A percentile compares a stretch with the other conserved stretches of the same genome.
These are phyloP conservation scores for Acanthococcus lagerstroemiae DNA, from an alignment of 2,888 invertebrate species.

Conservation along the genomic window DNA sequence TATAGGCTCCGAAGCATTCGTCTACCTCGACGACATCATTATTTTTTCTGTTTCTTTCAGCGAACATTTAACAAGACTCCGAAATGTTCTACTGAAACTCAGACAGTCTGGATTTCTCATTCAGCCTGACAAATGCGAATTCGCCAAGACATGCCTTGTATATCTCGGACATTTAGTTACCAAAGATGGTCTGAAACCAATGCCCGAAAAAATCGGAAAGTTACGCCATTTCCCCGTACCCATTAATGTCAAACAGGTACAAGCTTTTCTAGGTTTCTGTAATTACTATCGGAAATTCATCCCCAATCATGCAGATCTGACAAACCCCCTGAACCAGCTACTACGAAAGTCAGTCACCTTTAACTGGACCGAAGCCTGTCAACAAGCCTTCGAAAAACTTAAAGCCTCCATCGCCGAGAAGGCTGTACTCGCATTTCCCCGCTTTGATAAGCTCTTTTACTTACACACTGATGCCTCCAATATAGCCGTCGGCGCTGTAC, in stretches of 20 bases:
- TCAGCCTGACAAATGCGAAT: conserved; percentile 34
- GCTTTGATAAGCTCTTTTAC: no score
- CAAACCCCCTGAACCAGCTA: no score
- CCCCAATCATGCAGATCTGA: neutral
- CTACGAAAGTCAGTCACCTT: no score
- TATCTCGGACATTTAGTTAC: conserved; percentile 30
- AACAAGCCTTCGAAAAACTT: no score
- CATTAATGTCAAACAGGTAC: neutral
- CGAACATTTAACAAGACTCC: conserved; percentile 24
- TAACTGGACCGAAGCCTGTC: no score
- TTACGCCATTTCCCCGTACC: neutral
- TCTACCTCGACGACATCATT: conserved; percentile 34
- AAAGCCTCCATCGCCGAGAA: no score
- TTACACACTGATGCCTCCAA: no score
- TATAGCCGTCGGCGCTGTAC: no score
- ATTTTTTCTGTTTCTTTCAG: conserved; percentile 26
- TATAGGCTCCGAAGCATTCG: conserved; percentile 31
- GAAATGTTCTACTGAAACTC: conserved; percentile 31
- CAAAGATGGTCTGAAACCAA: conserved; percentile 27
- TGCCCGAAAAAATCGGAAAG: conserved; percentile 33
- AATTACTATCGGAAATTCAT: neutral
- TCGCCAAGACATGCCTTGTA: conserved; percentile 13
- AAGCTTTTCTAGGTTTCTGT: neutral
- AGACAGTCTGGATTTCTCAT: conserved; percentile 34
- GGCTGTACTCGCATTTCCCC: no score